Percentiles rank a stretch among this genome's conserved stretches.
phyloP scores from a whole-genome alignment of 1,140 invertebrate genomes.

The Drosophila serrata region DNA sequence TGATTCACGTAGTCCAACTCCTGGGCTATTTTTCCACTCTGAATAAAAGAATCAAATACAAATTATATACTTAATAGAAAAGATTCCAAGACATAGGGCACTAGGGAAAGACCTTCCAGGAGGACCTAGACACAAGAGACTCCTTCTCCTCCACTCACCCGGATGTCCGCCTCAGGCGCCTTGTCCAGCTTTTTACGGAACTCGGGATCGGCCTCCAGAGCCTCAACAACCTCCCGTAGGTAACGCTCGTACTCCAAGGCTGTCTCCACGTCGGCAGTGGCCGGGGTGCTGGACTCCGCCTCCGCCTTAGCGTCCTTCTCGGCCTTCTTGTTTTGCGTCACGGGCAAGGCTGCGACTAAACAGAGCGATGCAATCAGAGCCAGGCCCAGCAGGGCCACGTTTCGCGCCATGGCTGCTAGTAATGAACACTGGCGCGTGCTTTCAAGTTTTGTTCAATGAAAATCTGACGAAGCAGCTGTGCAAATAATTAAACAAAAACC shows the following conservation, averaged over 20 bases:
- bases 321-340: slow-evolving; percentile 72
- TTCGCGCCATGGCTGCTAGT: slow-evolving; percentile 45
- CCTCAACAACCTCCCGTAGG: slow-evolving; percentile 93
- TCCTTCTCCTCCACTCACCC: slow-evolving; percentile 86
- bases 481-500: slow-evolving; percentile 41
- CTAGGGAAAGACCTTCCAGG: not conserved
- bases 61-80: not conserved
- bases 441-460: slow-evolving; percentile 20
- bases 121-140: not conserved
- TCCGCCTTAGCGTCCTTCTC: slow-evolving; percentile 49
- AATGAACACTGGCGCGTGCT: not conserved
- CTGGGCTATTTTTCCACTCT: slow-evolving; percentile 96
- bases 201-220: slow-evolving; percentile 93
- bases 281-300: slow-evolving; percentile 56
- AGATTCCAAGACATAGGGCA: not conserved
- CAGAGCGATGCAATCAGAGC: slow-evolving; percentile 25
- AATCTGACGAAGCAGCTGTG: slow-evolving; percentile 26
- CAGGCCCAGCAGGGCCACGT: slow-evolving; percentile 41
- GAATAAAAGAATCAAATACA: not conserved
- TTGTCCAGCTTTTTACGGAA: slow-evolving; percentile 94
- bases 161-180: slow-evolving; percentile 92
- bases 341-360: slow-evolving; percentile 54
- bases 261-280: slow-evolving; percentile 70
- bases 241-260: slow-evolving; percentile 93
- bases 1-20: slow-evolving; percentile 96